These are phyloP conservation scores for Cromileptes altivelis DNA, from an alignment of 2,113 vertebrate genomes.

Conservation along the genomic window DNA sequence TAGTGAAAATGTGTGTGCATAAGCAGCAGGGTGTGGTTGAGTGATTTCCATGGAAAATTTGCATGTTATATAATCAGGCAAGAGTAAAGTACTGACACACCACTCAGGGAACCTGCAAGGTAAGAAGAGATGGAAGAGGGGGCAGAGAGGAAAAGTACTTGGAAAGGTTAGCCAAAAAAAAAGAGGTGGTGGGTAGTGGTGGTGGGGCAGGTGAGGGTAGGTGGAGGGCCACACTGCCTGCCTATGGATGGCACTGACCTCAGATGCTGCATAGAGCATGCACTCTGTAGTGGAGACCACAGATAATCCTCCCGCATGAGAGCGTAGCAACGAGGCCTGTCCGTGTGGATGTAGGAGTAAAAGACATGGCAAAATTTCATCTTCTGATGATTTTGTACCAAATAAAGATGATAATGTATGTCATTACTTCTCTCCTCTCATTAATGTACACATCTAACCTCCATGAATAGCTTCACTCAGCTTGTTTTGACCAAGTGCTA, in stretches of 20 bases:
- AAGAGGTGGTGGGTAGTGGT: slow-evolving; percentile 38
- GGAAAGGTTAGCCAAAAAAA: slow-evolving; percentile 44
- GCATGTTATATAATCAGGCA: slow-evolving; percentile 61
- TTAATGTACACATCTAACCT: background rate
- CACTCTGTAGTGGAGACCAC: slow-evolving; percentile 87
- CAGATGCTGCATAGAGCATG: slow-evolving; percentile 87
- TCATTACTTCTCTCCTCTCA: background rate
- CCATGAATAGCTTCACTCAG: background rate
- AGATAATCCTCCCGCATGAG: slow-evolving; percentile 86
- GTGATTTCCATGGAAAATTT: slow-evolving; percentile 62
- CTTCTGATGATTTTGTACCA: slow-evolving; percentile 54
- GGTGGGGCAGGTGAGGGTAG: slow-evolving; percentile 52
- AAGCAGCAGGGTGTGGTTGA: slow-evolving; percentile 44
- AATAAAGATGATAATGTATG: slow-evolving; percentile 19
- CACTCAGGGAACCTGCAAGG: slow-evolving; percentile 54
- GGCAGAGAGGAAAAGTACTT: slow-evolving; percentile 44
- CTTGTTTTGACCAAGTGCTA: slow-evolving; percentile 1
- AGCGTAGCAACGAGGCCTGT: slow-evolving; percentile 82
- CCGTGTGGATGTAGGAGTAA: slow-evolving; percentile 69
- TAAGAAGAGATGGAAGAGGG: slow-evolving; percentile 35
- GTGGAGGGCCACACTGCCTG: slow-evolving; percentile 65
- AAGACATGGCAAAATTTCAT: slow-evolving; percentile 75
- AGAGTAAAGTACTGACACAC: slow-evolving; percentile 46
- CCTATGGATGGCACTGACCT: slow-evolving; percentile 84
- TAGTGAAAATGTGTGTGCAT: slow-evolving; percentile 61